Evolutionary conservation across 2,888 invertebrate genomes (phyloP).

Genomic region (Drosophila borealis): DNA sequence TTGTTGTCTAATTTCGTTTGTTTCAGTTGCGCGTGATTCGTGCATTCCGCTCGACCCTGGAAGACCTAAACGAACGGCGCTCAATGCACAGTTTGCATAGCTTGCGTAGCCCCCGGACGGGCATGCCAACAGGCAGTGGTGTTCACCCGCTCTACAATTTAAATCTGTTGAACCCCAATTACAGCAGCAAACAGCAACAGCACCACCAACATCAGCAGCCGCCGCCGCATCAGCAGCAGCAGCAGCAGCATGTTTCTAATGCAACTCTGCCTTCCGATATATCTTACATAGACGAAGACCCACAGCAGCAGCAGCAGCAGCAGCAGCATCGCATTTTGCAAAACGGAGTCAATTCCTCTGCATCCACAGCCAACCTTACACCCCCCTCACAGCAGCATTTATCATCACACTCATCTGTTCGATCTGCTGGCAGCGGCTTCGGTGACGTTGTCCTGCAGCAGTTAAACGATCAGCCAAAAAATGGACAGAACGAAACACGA

Average conservation of each 20-base stretch:
- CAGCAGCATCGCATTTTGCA: conserved; percentile 55
- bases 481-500: conserved; percentile 71
- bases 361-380: conserved; percentile 28
- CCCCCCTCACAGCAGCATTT: conserved; percentile 11
- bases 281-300: conserved; percentile 90
- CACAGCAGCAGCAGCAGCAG: conserved; percentile 66
- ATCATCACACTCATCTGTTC: conserved; percentile 9
- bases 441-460: conserved; percentile 59
- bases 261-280: conserved; percentile 87
- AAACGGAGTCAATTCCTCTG: conserved; percentile 52
- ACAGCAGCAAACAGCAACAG: conserved; percentile 65
- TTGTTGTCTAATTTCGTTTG: conserved; percentile 84
- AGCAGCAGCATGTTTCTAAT: conserved; percentile 60
- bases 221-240: conserved; percentile 58
- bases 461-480: conserved; percentile 39
- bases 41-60: conserved; percentile 99
- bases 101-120: conserved; percentile 92
- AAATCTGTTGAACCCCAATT: conserved; percentile 79
- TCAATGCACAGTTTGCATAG: conserved; percentile 99
- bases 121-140: conserved; percentile 84
- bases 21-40: conserved; percentile 99
- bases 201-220: conserved; percentile 47
- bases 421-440: conserved; percentile 36
- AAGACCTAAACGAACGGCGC: conserved; percentile 99
- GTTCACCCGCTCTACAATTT: conserved; percentile 81